Percentiles rank a stretch among this genome's conserved stretches.
Conservation (phyloP, 2,797 vertebrate genomes). For the Pangasius macronema region DNA sequence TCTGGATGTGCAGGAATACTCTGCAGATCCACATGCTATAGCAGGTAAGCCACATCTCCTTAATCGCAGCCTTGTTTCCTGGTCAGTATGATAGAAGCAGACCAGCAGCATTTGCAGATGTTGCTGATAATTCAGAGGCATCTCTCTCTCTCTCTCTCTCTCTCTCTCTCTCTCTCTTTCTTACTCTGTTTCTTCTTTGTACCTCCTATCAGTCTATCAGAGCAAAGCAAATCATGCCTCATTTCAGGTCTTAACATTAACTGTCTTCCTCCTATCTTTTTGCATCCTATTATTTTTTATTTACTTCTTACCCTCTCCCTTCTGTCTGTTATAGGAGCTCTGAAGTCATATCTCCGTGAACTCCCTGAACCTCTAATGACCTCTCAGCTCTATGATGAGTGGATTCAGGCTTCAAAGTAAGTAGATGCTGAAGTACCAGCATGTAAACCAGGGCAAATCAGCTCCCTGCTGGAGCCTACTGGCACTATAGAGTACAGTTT, state of each 20-base stretch:
- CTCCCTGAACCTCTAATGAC: slow-evolving; percentile 98
- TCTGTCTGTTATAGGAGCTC: slow-evolving; percentile 80
- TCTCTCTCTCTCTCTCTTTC: not conserved
- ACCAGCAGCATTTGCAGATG: not conserved
- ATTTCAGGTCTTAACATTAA: slow-evolving; percentile 40
- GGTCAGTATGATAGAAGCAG: slow-evolving; percentile 7
- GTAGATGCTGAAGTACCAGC: slow-evolving; percentile 60
- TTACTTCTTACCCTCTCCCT: slow-evolving; percentile 31
- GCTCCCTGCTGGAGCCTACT: not conserved
- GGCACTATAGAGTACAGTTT: not conserved
- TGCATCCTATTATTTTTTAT: not conserved
- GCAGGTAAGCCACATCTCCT: slow-evolving; percentile 80
- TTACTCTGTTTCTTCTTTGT: not conserved
- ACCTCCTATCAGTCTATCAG: not conserved
- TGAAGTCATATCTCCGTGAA: slow-evolving; percentile 98
- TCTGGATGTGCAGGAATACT: slow-evolving; percentile 95
- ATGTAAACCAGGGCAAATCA: slow-evolving; percentile 2
- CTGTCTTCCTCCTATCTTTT: not conserved
- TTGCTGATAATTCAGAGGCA: not conserved
- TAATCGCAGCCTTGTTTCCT: not conserved
- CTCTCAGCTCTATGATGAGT: slow-evolving; percentile 95
- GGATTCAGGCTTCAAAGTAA: slow-evolving; percentile 99
- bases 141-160: not conserved
- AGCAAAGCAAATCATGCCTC: slow-evolving; percentile 40
- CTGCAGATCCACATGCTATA: slow-evolving; percentile 93